Percentiles rank a stretch among this genome's conserved stretches.
These are phyloP conservation scores for Cosmia trapezina DNA, from an alignment of 2,888 invertebrate genomes.

Conservation along the genomic window DNA sequence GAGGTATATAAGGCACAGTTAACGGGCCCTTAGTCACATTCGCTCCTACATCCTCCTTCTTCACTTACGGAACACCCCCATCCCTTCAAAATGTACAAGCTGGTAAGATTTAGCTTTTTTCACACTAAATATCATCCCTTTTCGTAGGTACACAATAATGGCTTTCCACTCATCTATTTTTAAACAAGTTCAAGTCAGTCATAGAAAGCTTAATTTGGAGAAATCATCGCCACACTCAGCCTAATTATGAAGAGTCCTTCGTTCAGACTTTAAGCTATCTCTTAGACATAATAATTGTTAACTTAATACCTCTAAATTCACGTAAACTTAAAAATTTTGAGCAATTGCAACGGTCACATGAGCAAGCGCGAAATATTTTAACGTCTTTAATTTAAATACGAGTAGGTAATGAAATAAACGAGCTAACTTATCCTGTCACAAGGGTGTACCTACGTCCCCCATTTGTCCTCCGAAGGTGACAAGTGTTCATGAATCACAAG, in stretches of 20 bases:
- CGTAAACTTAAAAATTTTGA: background rate
- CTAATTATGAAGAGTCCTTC: background rate
- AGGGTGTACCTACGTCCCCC: slow-evolving; percentile 3
- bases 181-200: background rate
- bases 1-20: slow-evolving; percentile 84
- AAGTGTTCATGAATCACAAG: slow-evolving; percentile 53
- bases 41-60: slow-evolving; percentile 81
- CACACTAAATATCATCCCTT: slow-evolving; percentile 7
- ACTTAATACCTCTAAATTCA: background rate
- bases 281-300: background rate
- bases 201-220: background rate
- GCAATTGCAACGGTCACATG: background rate
- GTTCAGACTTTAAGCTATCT: background rate
- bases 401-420: background rate
- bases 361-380: background rate
- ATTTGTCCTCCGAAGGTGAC: slow-evolving; percentile 27
- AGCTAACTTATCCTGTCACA: background rate
- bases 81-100: slow-evolving; percentile 90
- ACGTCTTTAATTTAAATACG: background rate
- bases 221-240: background rate
- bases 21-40: slow-evolving; percentile 82
- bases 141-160: background rate
- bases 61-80: slow-evolving; percentile 75
- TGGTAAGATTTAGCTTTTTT: slow-evolving; percentile 84
- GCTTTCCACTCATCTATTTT: background rate